A percentile compares a stretch with the other conserved stretches of the same genome.
Conservation (phyloP, 2,113 vertebrate genomes). For the Galbula dea region DNA sequence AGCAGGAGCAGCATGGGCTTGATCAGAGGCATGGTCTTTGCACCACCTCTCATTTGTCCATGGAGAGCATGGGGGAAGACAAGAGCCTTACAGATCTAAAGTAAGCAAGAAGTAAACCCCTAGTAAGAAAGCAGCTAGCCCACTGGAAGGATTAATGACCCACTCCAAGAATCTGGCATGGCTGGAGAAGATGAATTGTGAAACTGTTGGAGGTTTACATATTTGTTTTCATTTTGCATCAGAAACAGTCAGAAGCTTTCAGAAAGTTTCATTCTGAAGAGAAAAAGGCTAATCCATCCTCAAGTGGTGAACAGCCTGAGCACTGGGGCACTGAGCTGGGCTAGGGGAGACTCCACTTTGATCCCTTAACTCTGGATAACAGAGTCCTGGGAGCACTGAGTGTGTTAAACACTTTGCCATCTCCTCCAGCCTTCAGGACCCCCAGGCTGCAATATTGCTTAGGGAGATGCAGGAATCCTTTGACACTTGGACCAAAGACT, state of each 20-base stretch:
- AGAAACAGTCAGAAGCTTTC: not conserved
- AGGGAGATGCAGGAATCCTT: not conserved
- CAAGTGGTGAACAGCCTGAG: not conserved
- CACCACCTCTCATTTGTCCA: not conserved
- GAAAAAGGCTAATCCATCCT: not conserved
- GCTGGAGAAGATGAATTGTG: not conserved
- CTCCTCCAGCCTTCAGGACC: not conserved
- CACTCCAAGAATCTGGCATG: not conserved
- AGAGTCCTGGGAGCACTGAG: not conserved
- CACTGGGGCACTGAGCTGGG: rapidly evolving
- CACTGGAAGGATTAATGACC: not conserved
- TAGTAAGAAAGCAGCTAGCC: not conserved
- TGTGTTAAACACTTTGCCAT: not conserved
- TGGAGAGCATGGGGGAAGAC: not conserved
- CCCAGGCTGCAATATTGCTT: rapidly evolving
- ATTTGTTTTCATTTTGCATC: slow-evolving; percentile 22
- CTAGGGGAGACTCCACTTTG: rapidly evolving
- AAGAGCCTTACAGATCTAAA: not conserved
- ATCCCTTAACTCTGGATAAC: not conserved
- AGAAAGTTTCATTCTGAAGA: not conserved
- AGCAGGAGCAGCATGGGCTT: not conserved
- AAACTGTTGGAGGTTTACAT: not conserved
- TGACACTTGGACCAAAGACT: not conserved
- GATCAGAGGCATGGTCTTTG: not conserved
- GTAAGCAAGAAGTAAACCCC: not conserved